Percentiles rank a stretch among this genome's conserved stretches.
Conservation (phyloP, 2,113 vertebrate genomes). For the Sphyrna mokarran region DNA sequence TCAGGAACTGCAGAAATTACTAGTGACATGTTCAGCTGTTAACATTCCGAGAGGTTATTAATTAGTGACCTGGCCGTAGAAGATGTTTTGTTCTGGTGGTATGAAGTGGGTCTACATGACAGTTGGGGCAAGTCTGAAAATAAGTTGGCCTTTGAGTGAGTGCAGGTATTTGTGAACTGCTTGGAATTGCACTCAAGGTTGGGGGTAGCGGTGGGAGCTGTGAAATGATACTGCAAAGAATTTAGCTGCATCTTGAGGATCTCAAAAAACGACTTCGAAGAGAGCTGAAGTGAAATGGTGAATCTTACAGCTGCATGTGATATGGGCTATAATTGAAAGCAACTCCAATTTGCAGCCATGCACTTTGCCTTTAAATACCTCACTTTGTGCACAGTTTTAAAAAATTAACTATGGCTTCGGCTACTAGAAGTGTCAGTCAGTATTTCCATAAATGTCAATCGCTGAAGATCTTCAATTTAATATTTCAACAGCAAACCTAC, state of each 20-base stretch:
- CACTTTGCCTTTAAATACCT: background rate
- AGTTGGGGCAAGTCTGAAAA: background rate
- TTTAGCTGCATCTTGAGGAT: background rate
- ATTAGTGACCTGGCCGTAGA: background rate
- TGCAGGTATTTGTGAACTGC: background rate
- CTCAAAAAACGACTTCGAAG: background rate
- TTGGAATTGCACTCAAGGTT: background rate
- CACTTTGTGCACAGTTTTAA: background rate
- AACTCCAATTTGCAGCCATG: background rate
- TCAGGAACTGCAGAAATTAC: background rate
- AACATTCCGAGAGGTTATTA: background rate
- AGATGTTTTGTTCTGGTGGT: background rate
- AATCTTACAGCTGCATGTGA: background rate
- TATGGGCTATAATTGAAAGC: background rate
- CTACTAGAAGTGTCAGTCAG: background rate
- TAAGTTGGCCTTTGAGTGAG: background rate
- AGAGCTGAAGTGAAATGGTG: background rate
- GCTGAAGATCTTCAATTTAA: background rate
- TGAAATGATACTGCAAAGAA: background rate
- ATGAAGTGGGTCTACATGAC: background rate
- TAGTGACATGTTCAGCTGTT: background rate
- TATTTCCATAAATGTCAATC: slow-evolving; percentile 1
- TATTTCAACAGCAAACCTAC: background rate
- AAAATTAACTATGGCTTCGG: background rate
- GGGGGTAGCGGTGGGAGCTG: no score